phyloP scores from a whole-genome alignment of 2,113 vertebrate genomes.

The Cololabis saira region DNA sequence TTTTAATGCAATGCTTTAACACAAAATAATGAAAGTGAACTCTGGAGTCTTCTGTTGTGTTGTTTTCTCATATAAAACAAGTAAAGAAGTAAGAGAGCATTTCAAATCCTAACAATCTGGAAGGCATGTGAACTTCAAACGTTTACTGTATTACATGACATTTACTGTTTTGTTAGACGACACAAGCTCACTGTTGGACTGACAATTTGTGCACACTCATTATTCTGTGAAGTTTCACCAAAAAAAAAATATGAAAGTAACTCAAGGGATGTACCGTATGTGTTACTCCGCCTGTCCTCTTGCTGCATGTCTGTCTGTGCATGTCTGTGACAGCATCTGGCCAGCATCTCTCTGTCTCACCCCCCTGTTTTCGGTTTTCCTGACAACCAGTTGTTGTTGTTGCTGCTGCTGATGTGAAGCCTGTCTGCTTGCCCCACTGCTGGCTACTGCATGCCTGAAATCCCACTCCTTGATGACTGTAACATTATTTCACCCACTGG shows the following conservation, averaged over 20 bases:
- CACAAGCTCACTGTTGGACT: constrained; percentile 13
- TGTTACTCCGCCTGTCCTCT: constrained; percentile 10
- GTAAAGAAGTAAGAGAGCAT: constrained; percentile 17
- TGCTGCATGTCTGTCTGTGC: constrained; percentile 1
- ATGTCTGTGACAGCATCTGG: constrained; percentile 20
- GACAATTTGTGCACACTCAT: background rate
- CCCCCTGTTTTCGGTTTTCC: constrained; percentile 21
- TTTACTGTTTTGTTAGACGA: constrained; percentile 4
- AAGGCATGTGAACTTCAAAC: constrained; percentile 6
- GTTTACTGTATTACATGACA: background rate
- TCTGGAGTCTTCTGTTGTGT: constrained; percentile 35
- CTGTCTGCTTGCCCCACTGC: background rate
- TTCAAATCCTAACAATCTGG: constrained; percentile 13
- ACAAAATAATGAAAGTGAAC: constrained; percentile 56
- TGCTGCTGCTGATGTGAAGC: constrained; percentile 14
- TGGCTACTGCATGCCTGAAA: background rate
- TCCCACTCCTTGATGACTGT: background rate
- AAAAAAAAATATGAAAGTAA: no score
- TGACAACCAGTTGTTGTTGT: constrained; percentile 8
- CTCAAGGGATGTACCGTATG: no score
- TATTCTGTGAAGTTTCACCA: constrained; percentile 1
- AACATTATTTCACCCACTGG: constrained; percentile 16
- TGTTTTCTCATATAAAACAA: constrained; percentile 33
- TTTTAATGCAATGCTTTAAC: constrained; percentile 55
- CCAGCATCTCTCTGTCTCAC: constrained; percentile 12